These are phyloP conservation scores for Epistrophella euchroma DNA, from an alignment of 2,888 invertebrate species.

Conservation along the genomic window DNA sequence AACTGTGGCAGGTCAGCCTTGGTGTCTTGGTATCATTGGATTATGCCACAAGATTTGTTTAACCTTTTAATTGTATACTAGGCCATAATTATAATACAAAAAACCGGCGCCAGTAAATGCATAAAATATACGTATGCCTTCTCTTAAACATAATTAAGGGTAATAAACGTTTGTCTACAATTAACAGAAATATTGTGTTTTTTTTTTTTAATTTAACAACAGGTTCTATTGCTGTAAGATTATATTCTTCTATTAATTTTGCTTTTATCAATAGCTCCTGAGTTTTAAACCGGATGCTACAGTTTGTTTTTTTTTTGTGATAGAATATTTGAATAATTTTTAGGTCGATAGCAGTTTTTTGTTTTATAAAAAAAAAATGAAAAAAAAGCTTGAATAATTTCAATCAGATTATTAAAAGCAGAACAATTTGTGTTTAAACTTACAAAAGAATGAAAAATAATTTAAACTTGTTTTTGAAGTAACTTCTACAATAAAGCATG, in stretches of 20 bases:
- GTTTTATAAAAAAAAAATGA: too few species aligned
- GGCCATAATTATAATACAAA: constrained; percentile 9
- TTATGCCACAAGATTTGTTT: constrained; percentile 1
- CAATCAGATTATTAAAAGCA: too few species aligned
- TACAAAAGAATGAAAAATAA: too few species aligned
- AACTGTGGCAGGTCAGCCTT: constrained; percentile 19
- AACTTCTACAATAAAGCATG: too few species aligned
- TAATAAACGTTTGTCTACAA: constrained; percentile 28
- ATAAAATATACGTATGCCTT: constrained; percentile 1
- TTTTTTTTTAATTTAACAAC: neutral
- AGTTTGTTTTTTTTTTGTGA: neutral
- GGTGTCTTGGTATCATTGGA: neutral
- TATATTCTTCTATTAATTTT: neutral
- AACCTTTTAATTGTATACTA: constrained; percentile 23
- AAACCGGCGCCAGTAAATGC: constrained; percentile 37
- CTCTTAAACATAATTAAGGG: constrained; percentile 26
- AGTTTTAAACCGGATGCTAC: neutral
- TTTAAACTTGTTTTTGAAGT: too few species aligned
- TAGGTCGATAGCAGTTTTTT: neutral
- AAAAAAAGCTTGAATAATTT: too few species aligned
- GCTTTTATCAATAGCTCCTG: neutral
- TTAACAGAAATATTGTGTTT: constrained; percentile 4
- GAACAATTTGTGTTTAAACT: too few species aligned
- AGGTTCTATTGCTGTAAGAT: neutral
- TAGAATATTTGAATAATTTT: neutral